A percentile compares a stretch with the other conserved stretches of the same genome.
Evolutionary conservation across 2,888 invertebrate species (phyloP).

Genomic region (Cyclophora albipunctata): DNA sequence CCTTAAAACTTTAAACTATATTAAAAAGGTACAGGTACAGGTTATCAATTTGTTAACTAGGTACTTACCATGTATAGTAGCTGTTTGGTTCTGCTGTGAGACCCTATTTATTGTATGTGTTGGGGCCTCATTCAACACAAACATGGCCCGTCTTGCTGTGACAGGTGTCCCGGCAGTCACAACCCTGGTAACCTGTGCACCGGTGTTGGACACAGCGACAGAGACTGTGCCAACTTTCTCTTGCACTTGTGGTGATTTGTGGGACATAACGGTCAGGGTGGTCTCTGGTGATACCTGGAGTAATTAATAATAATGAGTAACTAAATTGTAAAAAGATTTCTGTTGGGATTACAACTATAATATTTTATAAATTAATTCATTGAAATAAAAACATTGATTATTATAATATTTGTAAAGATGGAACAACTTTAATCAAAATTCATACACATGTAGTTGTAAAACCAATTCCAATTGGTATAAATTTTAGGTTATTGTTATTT

Average conservation of each 20-base stretch:
- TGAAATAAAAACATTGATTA: too few relatives aligned
- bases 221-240: constrained; percentile 65
- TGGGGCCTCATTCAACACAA: constrained; percentile 65
- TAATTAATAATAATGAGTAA: not conserved
- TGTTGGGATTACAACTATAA: not conserved
- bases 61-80: constrained; percentile 66
- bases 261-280: constrained; percentile 68
- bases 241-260: constrained; percentile 68
- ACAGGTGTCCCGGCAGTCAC: constrained; percentile 57
- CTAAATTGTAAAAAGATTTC: not conserved
- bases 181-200: constrained; percentile 62
- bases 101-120: constrained; percentile 60
- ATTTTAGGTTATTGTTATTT: too few relatives aligned
- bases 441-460: not conserved
- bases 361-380: too few relatives aligned
- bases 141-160: constrained; percentile 58
- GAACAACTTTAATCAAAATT: not conserved
- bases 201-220: constrained; percentile 60
- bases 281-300: constrained; percentile 70
- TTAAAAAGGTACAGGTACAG: too few relatives aligned
- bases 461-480: too few relatives aligned
- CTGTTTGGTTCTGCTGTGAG: constrained; percentile 66
- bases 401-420: not conserved
- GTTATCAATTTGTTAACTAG: not conserved
- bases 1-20: too few relatives aligned